These are phyloP conservation scores for Hemicentrotus pulcherrimus DNA, from an alignment of 35 echinoderm and acorn worm genomes.

Conservation along the genomic window DNA sequence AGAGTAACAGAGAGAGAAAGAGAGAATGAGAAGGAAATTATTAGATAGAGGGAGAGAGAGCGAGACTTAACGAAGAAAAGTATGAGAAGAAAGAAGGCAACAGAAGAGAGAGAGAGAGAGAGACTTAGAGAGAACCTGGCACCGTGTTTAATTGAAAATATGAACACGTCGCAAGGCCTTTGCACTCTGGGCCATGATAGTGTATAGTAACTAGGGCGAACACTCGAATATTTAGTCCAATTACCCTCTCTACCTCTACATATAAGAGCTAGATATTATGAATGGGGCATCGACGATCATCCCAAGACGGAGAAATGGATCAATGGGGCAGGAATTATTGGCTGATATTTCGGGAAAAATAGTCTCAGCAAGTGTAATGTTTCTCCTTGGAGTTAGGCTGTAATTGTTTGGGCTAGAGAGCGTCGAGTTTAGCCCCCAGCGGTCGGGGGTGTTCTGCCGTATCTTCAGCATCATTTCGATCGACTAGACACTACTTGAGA, in stretches of 20 bases:
- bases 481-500: not conserved
- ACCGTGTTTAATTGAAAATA: not conserved
- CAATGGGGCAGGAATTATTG: constrained; percentile 2
- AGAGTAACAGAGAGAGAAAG: no score
- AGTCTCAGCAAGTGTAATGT: not conserved
- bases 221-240: constrained; percentile 10
- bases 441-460: not conserved
- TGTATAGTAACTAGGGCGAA: constrained; percentile 10
- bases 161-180: not conserved
- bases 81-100: no score
- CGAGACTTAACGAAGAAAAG: no score
- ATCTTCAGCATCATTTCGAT: not conserved
- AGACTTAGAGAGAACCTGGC: not conserved
- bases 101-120: not conserved
- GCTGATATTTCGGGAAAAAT: constrained; percentile 18
- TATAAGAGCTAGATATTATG: not conserved
- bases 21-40: no score
- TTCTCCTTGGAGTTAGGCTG: not conserved
- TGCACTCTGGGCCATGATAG: not conserved
- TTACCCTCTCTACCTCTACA: not conserved
- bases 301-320: not conserved
- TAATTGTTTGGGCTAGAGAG: constrained; percentile 11
- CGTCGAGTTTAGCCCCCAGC: not conserved
- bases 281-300: not conserved
- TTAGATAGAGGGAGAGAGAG: no score